Base-by-base conservation (phyloP, 2,113 vertebrate genomes). In the Pycnonotus jocosus region DNA sequence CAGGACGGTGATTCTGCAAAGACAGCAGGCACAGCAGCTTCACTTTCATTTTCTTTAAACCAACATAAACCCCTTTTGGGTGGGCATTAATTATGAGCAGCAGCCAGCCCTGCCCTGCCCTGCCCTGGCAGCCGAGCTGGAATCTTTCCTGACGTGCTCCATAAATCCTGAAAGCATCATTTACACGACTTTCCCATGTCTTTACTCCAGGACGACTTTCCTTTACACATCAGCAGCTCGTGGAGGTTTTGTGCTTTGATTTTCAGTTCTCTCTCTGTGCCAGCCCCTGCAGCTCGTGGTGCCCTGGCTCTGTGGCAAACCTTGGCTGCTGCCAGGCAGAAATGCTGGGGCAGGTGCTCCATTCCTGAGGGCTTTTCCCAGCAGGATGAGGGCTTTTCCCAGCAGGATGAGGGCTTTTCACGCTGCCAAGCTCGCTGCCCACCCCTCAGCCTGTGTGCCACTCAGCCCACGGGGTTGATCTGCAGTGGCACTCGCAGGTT, bases 1-100 rank as follows among this genome's bases (percentile, higher is more conserved):
- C 97, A 99, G 77, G 47, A 99, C 68, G 1, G 97, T 97, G 91
- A 99, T 96, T 93, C 99, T 99, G 97, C 69, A 97, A 96, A 40
- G 42, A 92, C 68, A 98, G 66, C 54, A 83, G 4, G 7, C 31
- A 31, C 38, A 25, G 11, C 25, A 37, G 6, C 15, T 35, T 44
- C 0, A 2, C 2, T 16, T 17, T 2, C 18, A 16, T 11, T 14
- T 16, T 10, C 24, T 7, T 44, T 6, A 72, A 48, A 37, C 38
- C 24, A 53, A 20, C 54, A 37, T 2, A 17, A 42, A 57, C 6
- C 28, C 57, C 61, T 45, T 69, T 2, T 0, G 31, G 33, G 47
- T 0, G 25, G 20, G 28, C 68, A 12, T 74, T 23, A 38, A 73
- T 84, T 35, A 25, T 44, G 54, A 92, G 88, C 73, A 82, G 56